Evolutionary conservation across 2,113 vertebrate species (phyloP).

Genomic region (Xerus inauris): DNA sequence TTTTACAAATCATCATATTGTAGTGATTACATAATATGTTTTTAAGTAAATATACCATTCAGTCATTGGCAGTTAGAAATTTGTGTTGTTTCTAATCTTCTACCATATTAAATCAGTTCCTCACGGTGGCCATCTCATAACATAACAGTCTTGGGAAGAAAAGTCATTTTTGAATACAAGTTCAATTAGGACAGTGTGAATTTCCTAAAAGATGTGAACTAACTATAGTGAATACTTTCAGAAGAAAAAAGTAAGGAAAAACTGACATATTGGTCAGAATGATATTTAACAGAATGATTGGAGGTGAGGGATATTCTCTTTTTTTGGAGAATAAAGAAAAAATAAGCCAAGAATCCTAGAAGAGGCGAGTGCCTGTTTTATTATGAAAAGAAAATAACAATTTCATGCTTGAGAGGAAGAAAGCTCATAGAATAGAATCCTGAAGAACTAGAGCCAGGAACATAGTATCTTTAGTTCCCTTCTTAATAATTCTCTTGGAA

Average conservation of each 20-base stretch:
- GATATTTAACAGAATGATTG: not conserved
- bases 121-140: not conserved
- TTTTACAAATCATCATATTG: not conserved
- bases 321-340: not conserved
- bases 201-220: not conserved
- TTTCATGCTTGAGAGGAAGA: not conserved
- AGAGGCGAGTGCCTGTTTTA: not conserved
- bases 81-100: constrained; percentile 7
- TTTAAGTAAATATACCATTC: not conserved
- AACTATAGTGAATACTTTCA: not conserved
- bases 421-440: not conserved
- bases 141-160: not conserved
- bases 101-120: not conserved
- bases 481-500: not conserved
- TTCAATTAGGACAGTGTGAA: not conserved
- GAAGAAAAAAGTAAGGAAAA: not conserved
- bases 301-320: not conserved
- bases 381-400: not conserved
- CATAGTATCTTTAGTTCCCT: not conserved
- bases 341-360: not conserved
- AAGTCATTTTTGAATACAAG: not conserved
- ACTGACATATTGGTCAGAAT: not conserved
- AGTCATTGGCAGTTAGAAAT: not conserved
- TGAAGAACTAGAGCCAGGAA: not conserved
- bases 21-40: not conserved